Evolutionary conservation across 2,113 vertebrate genomes (phyloP), one percentile per base, ranked within the genome.

Genomic region (Leucopsar rothschildi): DNA sequence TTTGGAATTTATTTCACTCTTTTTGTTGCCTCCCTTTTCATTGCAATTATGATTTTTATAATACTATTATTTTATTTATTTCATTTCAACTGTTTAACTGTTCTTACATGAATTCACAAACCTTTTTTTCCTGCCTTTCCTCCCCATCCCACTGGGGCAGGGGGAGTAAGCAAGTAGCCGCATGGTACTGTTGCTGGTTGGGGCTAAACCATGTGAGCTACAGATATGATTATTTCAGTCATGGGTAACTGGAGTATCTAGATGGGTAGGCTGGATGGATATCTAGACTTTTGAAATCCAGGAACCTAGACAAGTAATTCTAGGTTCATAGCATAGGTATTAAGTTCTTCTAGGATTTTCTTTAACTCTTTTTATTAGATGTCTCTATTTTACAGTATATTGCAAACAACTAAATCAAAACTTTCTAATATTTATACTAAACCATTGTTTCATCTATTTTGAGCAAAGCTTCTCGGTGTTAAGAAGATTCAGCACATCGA

Each of bases 371-470:
- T 6, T 85, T 47, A 71, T 66, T 81, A 49, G 76, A 73, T 59
- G 10, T 84, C n/a, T 91, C 10, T 87, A 6, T 91, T 95, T 89
- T 88, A 79, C 80, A 92, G 52, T 76, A 59, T 78, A 70, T 95
- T 95, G 76, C 59, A 88, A 95, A 86, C 63, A 69, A 37, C 77
- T 77, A 91, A 90, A 81, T 70, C 35, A 86, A 96, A 86, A 39
- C 19, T 15, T 87, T 92, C 90, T 39, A 33, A 91, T 95, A 90
- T 94, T 93, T 92, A 64, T 87, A 42, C 39, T 80, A 27, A 76
- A 37, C 28, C 73, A 49, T 60, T 39, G 21, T 93, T 95, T 94
- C 89, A 82, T 89, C 66, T 85, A 56, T 87, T 92, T 75, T 75
- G 55, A 95, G 68, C 57, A 65, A 92, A 94, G 45, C 49, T 57